Percentiles rank a stretch among this genome's conserved stretches.
phyloP scores from a whole-genome alignment of 2,888 invertebrate genomes.

The Calephelis perditalis region DNA sequence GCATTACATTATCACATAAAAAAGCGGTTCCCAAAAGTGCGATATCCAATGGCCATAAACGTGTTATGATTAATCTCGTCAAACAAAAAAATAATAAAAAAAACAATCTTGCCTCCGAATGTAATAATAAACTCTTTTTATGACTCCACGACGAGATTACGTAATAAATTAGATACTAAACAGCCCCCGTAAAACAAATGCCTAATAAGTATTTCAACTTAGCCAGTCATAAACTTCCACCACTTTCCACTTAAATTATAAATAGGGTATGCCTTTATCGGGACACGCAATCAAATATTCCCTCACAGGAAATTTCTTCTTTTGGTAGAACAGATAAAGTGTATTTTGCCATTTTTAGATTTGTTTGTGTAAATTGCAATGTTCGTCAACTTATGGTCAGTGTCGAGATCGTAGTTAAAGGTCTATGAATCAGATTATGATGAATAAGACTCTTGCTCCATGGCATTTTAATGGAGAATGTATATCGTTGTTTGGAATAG shows the following conservation, averaged over 20 bases:
- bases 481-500: conserved; percentile 51
- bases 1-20: too few relatives aligned
- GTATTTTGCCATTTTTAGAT: background rate
- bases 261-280: background rate
- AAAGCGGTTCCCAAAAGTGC: too few relatives aligned
- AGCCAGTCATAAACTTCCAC: background rate
- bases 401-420: conserved; percentile 19
- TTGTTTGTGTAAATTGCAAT: conserved; percentile 11
- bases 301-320: background rate
- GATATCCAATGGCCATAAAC: too few relatives aligned
- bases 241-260: background rate
- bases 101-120: too few relatives aligned
- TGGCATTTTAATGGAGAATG: conserved; percentile 40
- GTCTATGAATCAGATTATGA: conserved; percentile 30
- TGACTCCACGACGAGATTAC: background rate
- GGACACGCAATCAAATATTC: background rate
- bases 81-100: too few relatives aligned
- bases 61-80: too few relatives aligned
- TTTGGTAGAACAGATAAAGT: background rate
- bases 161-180: background rate
- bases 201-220: conserved; percentile 10
- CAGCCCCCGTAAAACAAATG: conserved; percentile 2
- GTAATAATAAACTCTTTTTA: background rate
- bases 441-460: conserved; percentile 27
- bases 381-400: conserved; percentile 13